Base-by-base conservation (phyloP, 1,140 invertebrate genomes). In the Musca domestica region DNA sequence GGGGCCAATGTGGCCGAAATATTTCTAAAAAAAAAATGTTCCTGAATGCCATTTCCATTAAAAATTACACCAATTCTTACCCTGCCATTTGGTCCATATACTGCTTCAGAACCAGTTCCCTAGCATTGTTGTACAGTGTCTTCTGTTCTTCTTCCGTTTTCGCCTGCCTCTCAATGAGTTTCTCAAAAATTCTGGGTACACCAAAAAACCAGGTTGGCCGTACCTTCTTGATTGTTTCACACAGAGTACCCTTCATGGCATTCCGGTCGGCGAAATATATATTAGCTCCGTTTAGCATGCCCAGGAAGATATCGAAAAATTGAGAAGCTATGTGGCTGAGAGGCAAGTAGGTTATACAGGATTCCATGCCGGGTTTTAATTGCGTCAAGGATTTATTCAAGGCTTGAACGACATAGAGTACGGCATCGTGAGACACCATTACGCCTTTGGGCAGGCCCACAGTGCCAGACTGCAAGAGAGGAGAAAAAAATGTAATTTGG, bases 141-240 rank as follows among this genome's bases (percentile, higher is more conserved):
- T 12, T 41, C 25, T 7, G 58, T 30, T 2, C 64, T 9, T 9
- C 15, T 46, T 27, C 27, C 6, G 17, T 6, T 23, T 51, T 61
- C 19, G 19, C 20, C 27, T 67, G 34, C 5, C n/a, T 58, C n/a
- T 68, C 67, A 19, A 64, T 58, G 3, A 68, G 51, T 80, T 70
- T 98, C 80, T 98, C 95, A 88, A 92, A 97, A 0, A 98, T 92
- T 71, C 95, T 85, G 0, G 95, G 95, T 1, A 97, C 95, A 4
- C 89, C 95, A 19, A 97, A 80, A 74, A 97, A 92, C 41, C 87
- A 83, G 0, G 95, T 95, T 14, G 95, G 95, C 67, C 87, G 81
- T 0, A 92, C 91, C 81, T 91, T 89, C 67, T 85, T 83, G 48
- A 96, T 82, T 0, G 93, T 95, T 9, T 90, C 86, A 0, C 91